Evolutionary conservation across 53 echinoderm and acorn worm species (phyloP), one percentile per base, ranked within the genome.

Genomic region (Patiria pectinifera): DNA sequence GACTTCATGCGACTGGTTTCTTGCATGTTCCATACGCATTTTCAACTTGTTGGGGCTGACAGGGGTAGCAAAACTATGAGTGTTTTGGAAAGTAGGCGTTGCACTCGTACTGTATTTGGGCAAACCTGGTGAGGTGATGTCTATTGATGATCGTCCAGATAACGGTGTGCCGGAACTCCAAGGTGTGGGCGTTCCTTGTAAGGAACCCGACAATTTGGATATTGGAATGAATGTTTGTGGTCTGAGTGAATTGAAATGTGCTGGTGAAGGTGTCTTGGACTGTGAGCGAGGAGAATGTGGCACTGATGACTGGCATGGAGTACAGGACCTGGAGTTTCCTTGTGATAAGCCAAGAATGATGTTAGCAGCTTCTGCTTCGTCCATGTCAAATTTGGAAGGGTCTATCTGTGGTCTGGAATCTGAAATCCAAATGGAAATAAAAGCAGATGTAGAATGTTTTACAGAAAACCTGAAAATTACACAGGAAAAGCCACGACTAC

Each of bases 361-460:
- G 89, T 95, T 96, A 66, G 98, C 98, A 4, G 98, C 95, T 90
- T 98, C 97, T 0, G 96, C 94, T 86, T 98, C 98, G 62, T 98
- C 98, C 92, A 95, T 98, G 93, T 98, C 98, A 95, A 98, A 98
- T 92, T 95, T 98, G 26, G 96, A 94, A 23, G 95, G 92, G 60
- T 98, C 98, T 80, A 98, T 96, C 93, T 96, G 98, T 71, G 98
- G 95, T 83, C 96, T 94, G 66, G 98, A 98, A 94, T 98, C 98
- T 98, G 93, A 2, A 91, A 83, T 5, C 66, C 66, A 66, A 66
- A 18, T 66, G 4, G 12, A 66, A 6, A 59, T 75, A 82, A 91
- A 71, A 75, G 91, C 12, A 70, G 35, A 84, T 72, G 4, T 25
- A 91, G 19, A 19, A 49, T 14, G 43, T 19, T 16, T 35, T 76